These are phyloP conservation scores for Cyprinodon variegatus DNA, from an alignment of 2,113 vertebrate species.

Conservation along the genomic window DNA sequence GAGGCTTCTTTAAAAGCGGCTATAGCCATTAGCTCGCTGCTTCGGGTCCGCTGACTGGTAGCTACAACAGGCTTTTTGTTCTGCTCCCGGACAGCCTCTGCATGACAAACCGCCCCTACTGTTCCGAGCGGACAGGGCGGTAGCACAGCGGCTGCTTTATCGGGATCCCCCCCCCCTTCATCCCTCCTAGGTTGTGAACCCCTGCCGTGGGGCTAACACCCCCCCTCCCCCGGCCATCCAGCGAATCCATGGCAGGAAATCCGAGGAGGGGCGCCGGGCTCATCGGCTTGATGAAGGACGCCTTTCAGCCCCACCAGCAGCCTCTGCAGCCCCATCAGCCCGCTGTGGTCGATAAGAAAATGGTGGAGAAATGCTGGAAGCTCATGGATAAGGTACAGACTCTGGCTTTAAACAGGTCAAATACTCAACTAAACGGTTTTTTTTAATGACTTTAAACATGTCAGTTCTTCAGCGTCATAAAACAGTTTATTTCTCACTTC, in stretches of 20 bases:
- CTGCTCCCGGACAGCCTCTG: constrained; percentile 30
- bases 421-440: neutral
- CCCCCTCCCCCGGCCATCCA: constrained; percentile 60
- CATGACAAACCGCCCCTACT: constrained; percentile 31
- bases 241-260: constrained; percentile 85
- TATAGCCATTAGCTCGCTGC: constrained; percentile 52
- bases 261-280: constrained; percentile 89
- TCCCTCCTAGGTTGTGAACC: constrained; percentile 41
- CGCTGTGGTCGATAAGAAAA: constrained; percentile 93
- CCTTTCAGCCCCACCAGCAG: constrained; percentile 96
- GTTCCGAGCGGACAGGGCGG: constrained; percentile 3
- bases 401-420: neutral
- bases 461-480: neutral
- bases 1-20: constrained; percentile 58
- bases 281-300: constrained; percentile 97
- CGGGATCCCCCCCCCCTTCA: constrained; percentile 1
- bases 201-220: constrained; percentile 58
- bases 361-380: constrained; percentile 98
- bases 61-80: constrained; percentile 57
- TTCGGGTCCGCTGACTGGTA: constrained; percentile 16
- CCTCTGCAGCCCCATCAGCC: constrained; percentile 90
- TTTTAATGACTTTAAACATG: neutral
- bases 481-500: neutral
- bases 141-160: constrained; percentile 6
- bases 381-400: constrained; percentile 93